Evolutionary conservation across 2,888 invertebrate species (phyloP).

Genomic region (Drosophila macrothrix): DNA sequence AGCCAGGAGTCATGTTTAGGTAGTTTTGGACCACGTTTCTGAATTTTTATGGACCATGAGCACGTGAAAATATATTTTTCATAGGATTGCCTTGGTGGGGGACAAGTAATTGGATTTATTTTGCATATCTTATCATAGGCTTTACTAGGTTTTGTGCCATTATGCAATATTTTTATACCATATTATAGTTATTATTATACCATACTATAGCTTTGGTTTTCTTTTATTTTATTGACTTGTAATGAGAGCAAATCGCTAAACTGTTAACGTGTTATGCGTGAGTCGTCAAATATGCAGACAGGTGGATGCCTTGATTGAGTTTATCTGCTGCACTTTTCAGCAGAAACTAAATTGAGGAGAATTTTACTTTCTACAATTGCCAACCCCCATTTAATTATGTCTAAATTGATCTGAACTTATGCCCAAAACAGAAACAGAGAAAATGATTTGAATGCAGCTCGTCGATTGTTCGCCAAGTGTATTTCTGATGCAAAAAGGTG

Average conservation of each 20-base stretch:
- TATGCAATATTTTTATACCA: background rate
- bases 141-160: background rate
- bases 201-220: background rate
- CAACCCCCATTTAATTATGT: background rate
- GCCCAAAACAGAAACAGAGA: background rate
- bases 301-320: background rate
- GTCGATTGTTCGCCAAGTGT: background rate
- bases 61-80: background rate
- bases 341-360: background rate
- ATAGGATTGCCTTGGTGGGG: background rate
- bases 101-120: background rate
- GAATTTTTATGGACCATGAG: background rate
- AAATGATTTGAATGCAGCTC: background rate
- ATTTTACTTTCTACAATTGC: background rate
- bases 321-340: conserved; percentile 8
- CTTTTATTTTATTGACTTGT: background rate
- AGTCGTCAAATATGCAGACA: background rate
- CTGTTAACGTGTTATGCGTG: too few species aligned
- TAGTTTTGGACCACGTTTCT: background rate
- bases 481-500: background rate
- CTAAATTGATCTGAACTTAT: background rate
- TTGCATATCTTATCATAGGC: background rate
- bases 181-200: background rate
- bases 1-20: background rate
- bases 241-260: background rate